These are phyloP conservation scores for Willisornis vidua DNA, from an alignment of 2,113 vertebrate genomes.

Conservation along the genomic window DNA sequence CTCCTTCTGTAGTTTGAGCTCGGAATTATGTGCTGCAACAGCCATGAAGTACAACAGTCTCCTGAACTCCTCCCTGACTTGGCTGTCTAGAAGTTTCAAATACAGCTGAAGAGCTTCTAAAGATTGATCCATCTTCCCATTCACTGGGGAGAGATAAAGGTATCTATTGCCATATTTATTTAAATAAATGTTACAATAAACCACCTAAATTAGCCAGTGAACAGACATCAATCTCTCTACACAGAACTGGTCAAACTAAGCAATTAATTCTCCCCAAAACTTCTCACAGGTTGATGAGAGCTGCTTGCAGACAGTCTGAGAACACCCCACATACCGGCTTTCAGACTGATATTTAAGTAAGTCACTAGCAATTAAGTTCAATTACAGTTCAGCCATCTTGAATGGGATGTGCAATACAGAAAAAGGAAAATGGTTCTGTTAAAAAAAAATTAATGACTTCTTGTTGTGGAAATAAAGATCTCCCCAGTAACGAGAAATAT, in stretches of 20 bases:
- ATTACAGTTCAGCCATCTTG: neutral
- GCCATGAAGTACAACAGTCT: slow-evolving; percentile 94
- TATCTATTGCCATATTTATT: neutral
- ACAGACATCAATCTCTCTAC: neutral
- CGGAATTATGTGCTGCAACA: slow-evolving; percentile 81
- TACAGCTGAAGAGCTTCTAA: slow-evolving; percentile 92
- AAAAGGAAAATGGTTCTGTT: neutral
- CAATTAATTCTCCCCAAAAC: neutral
- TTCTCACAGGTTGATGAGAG: neutral
- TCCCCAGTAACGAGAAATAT: neutral
- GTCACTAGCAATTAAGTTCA: neutral
- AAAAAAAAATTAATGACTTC: neutral
- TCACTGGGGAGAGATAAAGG: slow-evolving; percentile 79
- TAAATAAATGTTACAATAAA: neutral
- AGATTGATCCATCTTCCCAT: slow-evolving; percentile 90
- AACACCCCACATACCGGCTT: neutral
- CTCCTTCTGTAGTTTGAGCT: slow-evolving; percentile 90
- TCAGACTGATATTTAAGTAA: neutral
- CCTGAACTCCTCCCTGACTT: slow-evolving; percentile 90
- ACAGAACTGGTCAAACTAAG: neutral
- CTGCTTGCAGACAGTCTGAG: neutral
- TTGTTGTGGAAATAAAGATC: neutral
- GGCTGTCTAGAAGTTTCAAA: slow-evolving; percentile 89
- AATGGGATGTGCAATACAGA: neutral
- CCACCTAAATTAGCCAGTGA: neutral